A percentile compares a stretch with the other conserved stretches of the same genome.
phyloP scores from a whole-genome alignment of 2,113 vertebrate genomes.

The Chrysemys picta region DNA sequence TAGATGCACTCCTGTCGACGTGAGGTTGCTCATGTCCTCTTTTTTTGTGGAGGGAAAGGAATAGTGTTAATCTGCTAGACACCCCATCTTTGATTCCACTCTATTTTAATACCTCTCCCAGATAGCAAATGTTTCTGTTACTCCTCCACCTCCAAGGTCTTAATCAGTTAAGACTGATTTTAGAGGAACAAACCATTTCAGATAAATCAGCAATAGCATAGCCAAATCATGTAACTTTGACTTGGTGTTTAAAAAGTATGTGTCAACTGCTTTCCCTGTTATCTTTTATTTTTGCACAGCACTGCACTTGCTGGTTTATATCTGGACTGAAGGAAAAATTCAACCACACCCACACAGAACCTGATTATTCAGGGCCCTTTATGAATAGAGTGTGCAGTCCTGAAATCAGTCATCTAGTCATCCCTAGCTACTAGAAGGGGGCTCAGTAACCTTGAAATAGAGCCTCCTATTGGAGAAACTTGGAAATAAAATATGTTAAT shows the following conservation, averaged over 20 bases:
- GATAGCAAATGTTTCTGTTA: neutral
- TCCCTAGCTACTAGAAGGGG: neutral
- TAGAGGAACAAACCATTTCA: neutral
- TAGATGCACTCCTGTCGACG: neutral
- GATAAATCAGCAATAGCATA: neutral
- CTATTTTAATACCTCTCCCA: neutral
- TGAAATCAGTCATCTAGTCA: slow-evolving; percentile 6
- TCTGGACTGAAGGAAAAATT: neutral
- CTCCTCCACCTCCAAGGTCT: neutral
- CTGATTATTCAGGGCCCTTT: slow-evolving; percentile 1
- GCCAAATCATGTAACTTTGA: neutral
- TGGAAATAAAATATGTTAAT: neutral
- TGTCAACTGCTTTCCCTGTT: neutral
- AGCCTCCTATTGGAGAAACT: neutral
- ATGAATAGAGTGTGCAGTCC: neutral
- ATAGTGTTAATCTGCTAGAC: neutral
- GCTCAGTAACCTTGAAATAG: neutral
- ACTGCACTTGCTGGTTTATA: neutral
- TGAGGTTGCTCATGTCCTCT: neutral
- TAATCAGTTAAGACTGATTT: neutral
- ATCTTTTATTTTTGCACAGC: neutral
- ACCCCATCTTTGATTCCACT: neutral
- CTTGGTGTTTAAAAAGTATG: neutral
- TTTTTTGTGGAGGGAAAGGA: neutral
- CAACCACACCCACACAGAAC: neutral